Conservation (phyloP, 2,797 vertebrate genomes). For the Cottoperca gobio region DNA sequence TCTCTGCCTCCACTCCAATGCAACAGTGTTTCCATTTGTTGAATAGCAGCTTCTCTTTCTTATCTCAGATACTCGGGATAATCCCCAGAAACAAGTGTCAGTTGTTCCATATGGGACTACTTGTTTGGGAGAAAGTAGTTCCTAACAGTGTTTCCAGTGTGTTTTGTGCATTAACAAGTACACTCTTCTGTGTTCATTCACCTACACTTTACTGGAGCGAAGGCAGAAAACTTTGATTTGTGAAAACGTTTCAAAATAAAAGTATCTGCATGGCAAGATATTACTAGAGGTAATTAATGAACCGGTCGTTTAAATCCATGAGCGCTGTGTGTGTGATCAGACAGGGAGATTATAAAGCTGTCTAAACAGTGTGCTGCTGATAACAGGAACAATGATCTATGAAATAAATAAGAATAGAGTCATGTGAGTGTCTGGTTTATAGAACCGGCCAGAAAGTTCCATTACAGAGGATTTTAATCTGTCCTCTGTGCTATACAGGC, state of each 20-base stretch:
- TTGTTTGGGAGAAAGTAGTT: background rate
- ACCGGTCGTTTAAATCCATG: conserved; percentile 13
- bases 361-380: conserved; percentile 44
- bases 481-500: conserved; percentile 43
- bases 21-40: background rate
- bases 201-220: background rate
- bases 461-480: conserved; percentile 53
- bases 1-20: background rate
- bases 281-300: background rate
- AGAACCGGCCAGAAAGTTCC: conserved; percentile 50
- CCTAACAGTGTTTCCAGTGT: too few species aligned
- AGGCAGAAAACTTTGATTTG: background rate
- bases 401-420: conserved; percentile 74
- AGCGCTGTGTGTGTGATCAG: conserved; percentile 30
- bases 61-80: background rate
- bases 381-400: conserved; percentile 44
- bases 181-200: background rate
- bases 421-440: conserved; percentile 59
- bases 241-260: background rate
- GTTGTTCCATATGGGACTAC: background rate
- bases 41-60: background rate
- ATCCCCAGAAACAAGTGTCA: background rate
- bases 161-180: background rate
- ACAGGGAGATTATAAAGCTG: conserved; percentile 23
- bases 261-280: background rate